A percentile compares a stretch with the other conserved stretches of the same genome.
Evolutionary conservation across 2,888 invertebrate species (phyloP).

Genomic region (Apodemia mormo): DNA sequence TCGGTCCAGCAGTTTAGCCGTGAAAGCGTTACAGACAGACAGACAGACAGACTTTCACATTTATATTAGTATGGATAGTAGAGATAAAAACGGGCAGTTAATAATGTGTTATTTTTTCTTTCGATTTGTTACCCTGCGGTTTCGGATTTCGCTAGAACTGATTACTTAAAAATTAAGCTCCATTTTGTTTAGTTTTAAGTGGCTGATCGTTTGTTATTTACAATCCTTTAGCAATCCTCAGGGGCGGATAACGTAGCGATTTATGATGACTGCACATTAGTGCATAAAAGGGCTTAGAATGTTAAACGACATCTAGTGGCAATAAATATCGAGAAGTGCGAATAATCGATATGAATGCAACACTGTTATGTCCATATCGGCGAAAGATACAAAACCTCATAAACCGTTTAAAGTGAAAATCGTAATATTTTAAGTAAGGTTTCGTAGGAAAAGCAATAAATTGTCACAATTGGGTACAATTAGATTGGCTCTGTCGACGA

Average conservation of each 20-base stretch:
- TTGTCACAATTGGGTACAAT: conserved; percentile 80
- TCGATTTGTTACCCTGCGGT: no score
- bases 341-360: conserved; percentile 65
- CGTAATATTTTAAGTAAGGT: conserved; percentile 68
- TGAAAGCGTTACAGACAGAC: no score
- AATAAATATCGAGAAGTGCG: conserved; percentile 72
- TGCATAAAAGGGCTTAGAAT: conserved; percentile 70
- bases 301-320: conserved; percentile 75
- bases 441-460: conserved; percentile 81
- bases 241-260: conserved; percentile 62
- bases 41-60: no score
- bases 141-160: no score
- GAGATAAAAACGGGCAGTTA: no score
- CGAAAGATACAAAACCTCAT: conserved; percentile 55
- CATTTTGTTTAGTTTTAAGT: conserved; percentile 30
- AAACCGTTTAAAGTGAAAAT: conserved; percentile 67
- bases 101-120: no score
- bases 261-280: conserved; percentile 61
- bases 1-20: no score
- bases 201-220: conserved; percentile 72
- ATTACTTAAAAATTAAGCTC: not conserved
- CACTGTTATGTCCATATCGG: conserved; percentile 53
- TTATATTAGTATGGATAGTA: no score
- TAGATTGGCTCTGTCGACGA: conserved; percentile 77
- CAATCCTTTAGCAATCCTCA: conserved; percentile 60